These are phyloP conservation scores for Danio tinwini DNA, from an alignment of 2,797 vertebrate species.

Conservation along the genomic window DNA sequence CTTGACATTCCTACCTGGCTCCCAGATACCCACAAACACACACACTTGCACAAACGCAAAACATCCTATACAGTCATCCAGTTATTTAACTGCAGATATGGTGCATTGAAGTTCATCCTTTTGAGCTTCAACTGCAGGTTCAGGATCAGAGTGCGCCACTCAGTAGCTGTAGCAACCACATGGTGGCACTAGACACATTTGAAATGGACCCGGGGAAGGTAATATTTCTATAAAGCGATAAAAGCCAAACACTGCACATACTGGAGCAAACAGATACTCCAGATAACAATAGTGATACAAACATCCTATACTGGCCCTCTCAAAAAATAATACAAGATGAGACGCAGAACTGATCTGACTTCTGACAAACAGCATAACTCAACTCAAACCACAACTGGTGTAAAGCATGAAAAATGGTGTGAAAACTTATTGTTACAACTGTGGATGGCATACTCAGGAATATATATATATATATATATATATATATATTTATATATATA, in stretches of 20 bases:
- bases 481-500: no score
- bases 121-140: neutral
- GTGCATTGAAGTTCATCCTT: constrained; percentile 32
- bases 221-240: constrained; percentile 66
- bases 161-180: constrained; percentile 66
- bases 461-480: neutral
- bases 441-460: neutral
- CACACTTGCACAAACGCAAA: neutral
- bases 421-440: neutral
- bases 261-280: constrained; percentile 73
- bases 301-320: constrained; percentile 74
- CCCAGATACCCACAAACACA: constrained; percentile 18
- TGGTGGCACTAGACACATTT: constrained; percentile 76
- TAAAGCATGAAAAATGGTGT: neutral
- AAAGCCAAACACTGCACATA: constrained; percentile 45
- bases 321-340: constrained; percentile 77
- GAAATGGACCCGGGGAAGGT: constrained; percentile 41
- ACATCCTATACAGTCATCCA: neutral
- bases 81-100: constrained; percentile 34
- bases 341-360: constrained; percentile 51
- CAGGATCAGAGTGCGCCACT: constrained; percentile 17
- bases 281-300: constrained; percentile 80
- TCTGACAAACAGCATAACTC: constrained; percentile 21
- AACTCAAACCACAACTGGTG: neutral
- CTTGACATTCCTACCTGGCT: constrained; percentile 52